Evolutionary conservation across 1,140 invertebrate genomes (phyloP).

Genomic region (Spodoptera frugiperda): DNA sequence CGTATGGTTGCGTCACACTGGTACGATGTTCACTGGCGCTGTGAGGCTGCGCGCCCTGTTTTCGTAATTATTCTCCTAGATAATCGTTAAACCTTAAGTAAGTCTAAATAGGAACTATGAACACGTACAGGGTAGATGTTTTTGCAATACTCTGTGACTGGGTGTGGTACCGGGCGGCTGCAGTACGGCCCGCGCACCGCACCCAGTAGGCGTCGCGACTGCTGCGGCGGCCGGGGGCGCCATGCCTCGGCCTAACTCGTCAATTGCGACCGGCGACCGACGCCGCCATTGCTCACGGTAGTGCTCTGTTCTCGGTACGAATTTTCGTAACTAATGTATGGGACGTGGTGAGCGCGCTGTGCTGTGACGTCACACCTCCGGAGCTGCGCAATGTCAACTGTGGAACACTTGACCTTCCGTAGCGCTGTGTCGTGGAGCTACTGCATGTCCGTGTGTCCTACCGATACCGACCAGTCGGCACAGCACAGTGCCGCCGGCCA

Average conservation of each 20-base stretch:
- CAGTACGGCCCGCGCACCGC: constrained; percentile 50
- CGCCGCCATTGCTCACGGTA: constrained; percentile 81
- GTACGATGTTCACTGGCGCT: constrained; percentile 64
- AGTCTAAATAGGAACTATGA: constrained; percentile 80
- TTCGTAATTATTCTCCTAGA: constrained; percentile 75
- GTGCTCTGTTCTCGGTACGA: constrained; percentile 63
- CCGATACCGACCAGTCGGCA: neutral
- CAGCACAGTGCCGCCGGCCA: constrained; percentile 35
- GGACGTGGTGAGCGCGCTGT: constrained; percentile 31
- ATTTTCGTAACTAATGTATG: constrained; percentile 55
- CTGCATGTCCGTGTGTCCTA: too few relatives aligned
- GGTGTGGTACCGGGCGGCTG: constrained; percentile 64
- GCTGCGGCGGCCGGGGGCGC: constrained; percentile 38
- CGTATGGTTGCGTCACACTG: constrained; percentile 57
- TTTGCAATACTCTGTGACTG: constrained; percentile 82
- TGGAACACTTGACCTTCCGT: constrained; percentile 12
- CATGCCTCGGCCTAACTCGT: constrained; percentile 82
- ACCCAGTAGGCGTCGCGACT: constrained; percentile 75
- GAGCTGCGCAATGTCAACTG: constrained; percentile 21
- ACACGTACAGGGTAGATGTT: constrained; percentile 84
- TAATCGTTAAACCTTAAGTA: constrained; percentile 80
- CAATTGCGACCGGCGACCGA: constrained; percentile 80
- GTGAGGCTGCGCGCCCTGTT: constrained; percentile 55
- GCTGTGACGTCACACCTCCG: constrained; percentile 29
- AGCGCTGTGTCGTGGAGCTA: neutral